Conservation (phyloP, 2,888 invertebrate genomes). For the Germaria angustata region DNA sequence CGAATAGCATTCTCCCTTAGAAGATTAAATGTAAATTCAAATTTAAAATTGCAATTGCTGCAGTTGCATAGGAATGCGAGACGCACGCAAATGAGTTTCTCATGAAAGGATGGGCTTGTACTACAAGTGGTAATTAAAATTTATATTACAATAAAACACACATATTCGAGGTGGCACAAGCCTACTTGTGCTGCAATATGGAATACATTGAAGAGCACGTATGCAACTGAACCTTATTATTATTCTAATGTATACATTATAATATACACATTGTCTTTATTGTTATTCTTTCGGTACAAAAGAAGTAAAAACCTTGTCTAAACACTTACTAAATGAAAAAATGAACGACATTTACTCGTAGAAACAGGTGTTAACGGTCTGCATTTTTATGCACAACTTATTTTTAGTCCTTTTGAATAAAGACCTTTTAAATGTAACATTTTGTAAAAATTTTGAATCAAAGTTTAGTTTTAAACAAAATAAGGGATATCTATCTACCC, state of each 20-base stretch:
- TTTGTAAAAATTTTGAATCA: too few relatives aligned
- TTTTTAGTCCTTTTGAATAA: too few relatives aligned
- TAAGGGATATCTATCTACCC: too few relatives aligned
- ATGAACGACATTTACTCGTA: background rate
- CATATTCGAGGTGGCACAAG: constrained; percentile 29
- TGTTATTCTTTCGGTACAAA: background rate
- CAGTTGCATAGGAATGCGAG: constrained; percentile 14
- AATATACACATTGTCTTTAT: constrained; percentile 1
- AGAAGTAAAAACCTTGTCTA: constrained; percentile 6
- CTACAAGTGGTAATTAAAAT: constrained; percentile 64
- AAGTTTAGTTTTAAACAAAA: too few relatives aligned
- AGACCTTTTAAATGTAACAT: too few relatives aligned
- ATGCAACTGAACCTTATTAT: constrained; percentile 8
- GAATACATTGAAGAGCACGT: constrained; percentile 27
- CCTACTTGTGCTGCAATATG: constrained; percentile 14
- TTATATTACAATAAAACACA: constrained; percentile 47
- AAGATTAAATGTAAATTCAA: constrained; percentile 17
- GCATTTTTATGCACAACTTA: too few relatives aligned
- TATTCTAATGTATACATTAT: background rate
- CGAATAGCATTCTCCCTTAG: too few relatives aligned
- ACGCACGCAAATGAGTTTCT: constrained; percentile 5
- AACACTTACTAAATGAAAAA: constrained; percentile 25
- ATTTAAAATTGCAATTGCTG: constrained; percentile 12
- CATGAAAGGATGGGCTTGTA: constrained; percentile 33
- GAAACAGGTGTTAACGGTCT: too few relatives aligned